Evolutionary conservation across 2,888 invertebrate genomes (phyloP), one percentile per base, ranked within the genome.

Genomic region (Saturnia pavonia): DNA sequence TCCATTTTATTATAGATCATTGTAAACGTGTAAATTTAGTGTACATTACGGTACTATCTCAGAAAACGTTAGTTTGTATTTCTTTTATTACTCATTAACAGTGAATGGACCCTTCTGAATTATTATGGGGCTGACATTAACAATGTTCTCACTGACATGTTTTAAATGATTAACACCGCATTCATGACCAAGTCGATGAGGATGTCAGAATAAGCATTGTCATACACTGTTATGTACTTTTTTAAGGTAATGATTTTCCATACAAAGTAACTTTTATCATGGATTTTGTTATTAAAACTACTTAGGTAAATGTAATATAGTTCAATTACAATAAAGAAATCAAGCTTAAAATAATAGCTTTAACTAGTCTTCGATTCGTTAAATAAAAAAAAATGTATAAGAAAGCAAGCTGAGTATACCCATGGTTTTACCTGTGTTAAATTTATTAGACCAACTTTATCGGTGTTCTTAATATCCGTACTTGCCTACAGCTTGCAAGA

Each of bases 31-130:
- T 75, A 75, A 74, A 76, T 75, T 80, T 75, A 78, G 76, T 84
- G 84, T 84, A 83, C 84, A 85, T 80, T 83, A 78, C 76, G 78
- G 79, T 84, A 82, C 81, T 79, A 83, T 75, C 73, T 72, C 70
- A 72, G 78, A 76, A 78, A 73, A 74, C 6, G 74, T 75, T 76
- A 77, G 78, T 81, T 81, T 80, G 75, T 79, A 77, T 75, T 78
- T 80, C 78, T 78, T 75, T 79, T 78, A 78, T 71, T 40, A 68
- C 48, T 60, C n/a, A 42, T 60, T 63, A 71, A 71, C 34, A 48
- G 40, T n/a, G 14, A 34, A 7, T 7, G 12, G n/a, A 68, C 19
- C 22, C 22, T 51, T 34, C 12, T 19, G 7, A 51, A 22, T 48
- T 51, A 25, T 11, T 34, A 22, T 22, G 34, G 25, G 27, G 12